Evolutionary conservation across 2,797 vertebrate genomes (phyloP).

Genomic region (Otus scops): DNA sequence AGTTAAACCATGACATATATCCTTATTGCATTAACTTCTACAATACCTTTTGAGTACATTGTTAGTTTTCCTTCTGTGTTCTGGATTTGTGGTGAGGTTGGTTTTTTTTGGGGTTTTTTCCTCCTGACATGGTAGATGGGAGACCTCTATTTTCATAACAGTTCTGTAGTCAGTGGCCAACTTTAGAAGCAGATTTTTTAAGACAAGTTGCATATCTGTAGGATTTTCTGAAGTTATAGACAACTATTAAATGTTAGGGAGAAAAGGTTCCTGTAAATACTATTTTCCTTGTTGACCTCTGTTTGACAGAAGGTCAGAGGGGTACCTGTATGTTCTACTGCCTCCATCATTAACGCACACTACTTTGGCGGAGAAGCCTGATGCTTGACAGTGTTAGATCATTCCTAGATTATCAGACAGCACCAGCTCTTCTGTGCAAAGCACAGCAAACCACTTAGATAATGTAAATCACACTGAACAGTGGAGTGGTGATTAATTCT

Average conservation of each 20-base stretch:
- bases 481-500: not conserved
- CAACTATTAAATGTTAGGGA: not conserved
- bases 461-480: not conserved
- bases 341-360: not conserved
- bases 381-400: not conserved
- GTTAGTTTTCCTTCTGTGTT: not conserved
- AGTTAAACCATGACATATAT: not conserved
- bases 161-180: not conserved
- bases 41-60: not conserved
- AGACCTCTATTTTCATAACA: not conserved
- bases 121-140: not conserved
- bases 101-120: not conserved
- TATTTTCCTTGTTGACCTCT: not conserved
- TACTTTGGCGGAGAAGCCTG: not conserved
- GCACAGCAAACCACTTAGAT: not conserved
- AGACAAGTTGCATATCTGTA: not conserved
- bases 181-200: not conserved
- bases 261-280: not conserved
- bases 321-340: not conserved
- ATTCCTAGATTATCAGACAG: not conserved
- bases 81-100: not conserved
- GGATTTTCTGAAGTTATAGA: not conserved
- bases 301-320: not conserved
- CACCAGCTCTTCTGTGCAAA: not conserved
- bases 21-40: not conserved